phyloP scores from a whole-genome alignment of 2,888 invertebrate genomes.

The Dynastes tityus region DNA sequence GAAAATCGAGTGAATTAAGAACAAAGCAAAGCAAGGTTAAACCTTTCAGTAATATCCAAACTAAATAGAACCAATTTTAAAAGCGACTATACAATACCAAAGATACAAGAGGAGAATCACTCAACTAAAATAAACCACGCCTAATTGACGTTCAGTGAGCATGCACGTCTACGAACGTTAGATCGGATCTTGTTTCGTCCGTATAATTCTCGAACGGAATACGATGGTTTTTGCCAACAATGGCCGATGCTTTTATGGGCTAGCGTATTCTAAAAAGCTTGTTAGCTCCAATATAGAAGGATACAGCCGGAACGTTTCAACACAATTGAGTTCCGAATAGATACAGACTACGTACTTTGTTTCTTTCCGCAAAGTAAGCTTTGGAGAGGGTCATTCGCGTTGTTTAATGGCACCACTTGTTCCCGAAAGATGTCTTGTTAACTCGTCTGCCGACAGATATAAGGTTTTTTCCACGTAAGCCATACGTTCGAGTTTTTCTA shows the following conservation, averaged over 20 bases:
- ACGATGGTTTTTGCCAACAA: conserved; percentile 4
- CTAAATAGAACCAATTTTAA: too few relatives aligned
- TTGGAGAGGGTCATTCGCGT: not conserved
- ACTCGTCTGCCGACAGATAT: not conserved
- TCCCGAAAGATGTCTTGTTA: not conserved
- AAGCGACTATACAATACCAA: not conserved
- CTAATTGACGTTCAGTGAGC: not conserved
- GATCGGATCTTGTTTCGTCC: not conserved
- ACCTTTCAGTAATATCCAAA: too few relatives aligned
- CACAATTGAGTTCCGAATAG: conserved; percentile 8
- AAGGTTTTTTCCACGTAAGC: too few relatives aligned
- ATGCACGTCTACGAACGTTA: not conserved
- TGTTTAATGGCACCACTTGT: conserved; percentile 1
- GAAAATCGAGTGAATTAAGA: too few relatives aligned
- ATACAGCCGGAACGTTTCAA: not conserved
- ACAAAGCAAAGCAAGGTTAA: too few relatives aligned
- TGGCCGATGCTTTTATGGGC: not conserved
- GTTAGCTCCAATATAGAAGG: conserved; percentile 21
- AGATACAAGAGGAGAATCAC: not conserved
- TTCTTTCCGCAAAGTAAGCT: not conserved
- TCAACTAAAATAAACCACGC: not conserved
- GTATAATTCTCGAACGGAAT: not conserved
- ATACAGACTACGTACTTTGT: not conserved
- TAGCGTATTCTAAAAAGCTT: conserved; percentile 22
- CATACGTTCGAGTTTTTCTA: too few relatives aligned